A percentile compares a stretch with the other conserved stretches of the same genome.
Conservation (phyloP, 2,797 vertebrate genomes). For the Manis javanica region DNA sequence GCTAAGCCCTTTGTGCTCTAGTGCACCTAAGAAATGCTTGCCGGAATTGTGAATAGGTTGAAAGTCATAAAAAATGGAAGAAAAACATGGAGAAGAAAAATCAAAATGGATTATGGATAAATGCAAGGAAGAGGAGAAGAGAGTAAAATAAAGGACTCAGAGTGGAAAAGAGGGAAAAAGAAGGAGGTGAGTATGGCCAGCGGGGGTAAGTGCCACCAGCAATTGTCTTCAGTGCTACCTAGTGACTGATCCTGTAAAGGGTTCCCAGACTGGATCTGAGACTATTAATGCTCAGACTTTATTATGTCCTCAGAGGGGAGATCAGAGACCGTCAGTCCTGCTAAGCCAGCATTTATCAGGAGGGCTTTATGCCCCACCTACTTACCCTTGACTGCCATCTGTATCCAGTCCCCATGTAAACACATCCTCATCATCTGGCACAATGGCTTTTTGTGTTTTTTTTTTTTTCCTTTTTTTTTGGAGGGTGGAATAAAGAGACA, state of each 20-base stretch:
- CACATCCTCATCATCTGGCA: neutral
- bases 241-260: neutral
- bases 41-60: neutral
- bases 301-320: neutral
- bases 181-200: neutral
- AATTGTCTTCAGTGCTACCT: neutral
- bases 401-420: neutral
- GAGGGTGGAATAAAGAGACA: neutral
- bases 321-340: neutral
- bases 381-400: neutral
- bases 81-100: neutral
- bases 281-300: neutral
- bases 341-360: neutral
- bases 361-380: neutral
- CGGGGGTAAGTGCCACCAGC: accelerated
- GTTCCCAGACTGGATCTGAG: neutral
- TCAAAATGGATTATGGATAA: neutral
- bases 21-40: neutral
- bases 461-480: neutral
- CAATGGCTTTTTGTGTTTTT: neutral
- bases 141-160: neutral
- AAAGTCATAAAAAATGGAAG: neutral
- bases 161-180: neutral
- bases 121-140: neutral
- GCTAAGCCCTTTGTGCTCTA: neutral